Evolutionary conservation across 2,113 vertebrate genomes (phyloP), one percentile per base, ranked within the genome.

Genomic region (Petroica traversi): DNA sequence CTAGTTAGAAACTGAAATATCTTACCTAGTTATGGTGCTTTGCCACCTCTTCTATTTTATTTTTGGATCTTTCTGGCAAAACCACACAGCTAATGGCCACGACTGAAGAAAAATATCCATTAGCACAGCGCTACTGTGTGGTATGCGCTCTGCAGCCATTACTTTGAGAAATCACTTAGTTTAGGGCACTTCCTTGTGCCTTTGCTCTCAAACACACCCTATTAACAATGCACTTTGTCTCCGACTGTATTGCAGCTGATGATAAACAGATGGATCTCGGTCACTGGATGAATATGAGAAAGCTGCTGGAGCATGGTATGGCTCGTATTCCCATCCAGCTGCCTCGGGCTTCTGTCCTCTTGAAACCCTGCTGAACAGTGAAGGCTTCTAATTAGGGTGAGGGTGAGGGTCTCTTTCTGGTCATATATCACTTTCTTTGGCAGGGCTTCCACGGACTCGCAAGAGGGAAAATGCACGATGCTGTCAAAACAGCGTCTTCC

Each of bases 191-290:
- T 87, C 75, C 72, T 54, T 67, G 51, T 93, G 69, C 68, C 72
- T 85, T 54, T 64, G 81, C 52, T 88, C 68, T 85, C 89, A 75
- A 31, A 83, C 88, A 87, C 91, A 96, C 88, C 91, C 84, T 73
- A 89, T 96, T 94, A 93, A 96, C 58, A 79, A 89, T 84, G 84
- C 58, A 90, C 85, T 96, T 94, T 94, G 92, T 93, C 92, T 92
- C 52, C 1, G 12, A 49, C 83, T 91, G 92, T 92, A 75, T 76
- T 93, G 75, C 59, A 66, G 68, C 75, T 96, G 80, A 68, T 97
- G 91, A 93, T 95, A 93, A 97, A 94, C 96, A 96, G 95, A 93
- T 91, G 96, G 89, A 62, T 84, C 81, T 85, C 24, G 25, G 92
- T 89, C 31, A 29, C 55, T 88, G 93, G 85, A 79, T 76, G 89